Conservation (phyloP, 2,888 invertebrate species). For the Toxonevra muliebris region DNA sequence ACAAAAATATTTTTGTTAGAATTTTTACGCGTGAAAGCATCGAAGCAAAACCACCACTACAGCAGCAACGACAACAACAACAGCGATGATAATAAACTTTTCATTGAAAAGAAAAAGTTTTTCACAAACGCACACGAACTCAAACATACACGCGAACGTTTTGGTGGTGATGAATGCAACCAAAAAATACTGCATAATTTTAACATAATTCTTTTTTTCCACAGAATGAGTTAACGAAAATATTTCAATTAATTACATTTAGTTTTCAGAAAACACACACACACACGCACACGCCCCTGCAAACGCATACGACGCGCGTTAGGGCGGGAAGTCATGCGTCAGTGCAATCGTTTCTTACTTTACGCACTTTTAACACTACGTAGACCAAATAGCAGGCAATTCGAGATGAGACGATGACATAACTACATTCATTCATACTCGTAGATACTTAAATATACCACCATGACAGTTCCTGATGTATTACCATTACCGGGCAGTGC, state of each 20-base stretch:
- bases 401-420: neutral
- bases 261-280: neutral
- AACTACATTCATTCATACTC: neutral
- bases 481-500: neutral
- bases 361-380: slow-evolving; percentile 41
- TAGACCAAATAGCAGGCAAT: neutral
- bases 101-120: neutral
- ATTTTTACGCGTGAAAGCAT: neutral
- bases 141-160: too few relatives aligned
- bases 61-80: neutral
- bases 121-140: neutral
- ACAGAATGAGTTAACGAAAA: slow-evolving; percentile 6
- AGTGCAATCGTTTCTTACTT: slow-evolving; percentile 31
- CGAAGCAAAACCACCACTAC: neutral
- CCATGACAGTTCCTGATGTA: slow-evolving; percentile 7
- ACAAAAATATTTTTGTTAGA: neutral
- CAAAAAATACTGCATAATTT: neutral
- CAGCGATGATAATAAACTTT: neutral
- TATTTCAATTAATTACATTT: slow-evolving; percentile 5
- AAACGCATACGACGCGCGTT: neutral
- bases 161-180: neutral
- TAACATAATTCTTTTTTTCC: neutral
- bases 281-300: neutral
- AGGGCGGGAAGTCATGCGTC: slow-evolving; percentile 41
- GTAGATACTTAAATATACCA: neutral